Base-by-base conservation (phyloP, 2,113 vertebrate genomes). In the Catharus minimus region DNA sequence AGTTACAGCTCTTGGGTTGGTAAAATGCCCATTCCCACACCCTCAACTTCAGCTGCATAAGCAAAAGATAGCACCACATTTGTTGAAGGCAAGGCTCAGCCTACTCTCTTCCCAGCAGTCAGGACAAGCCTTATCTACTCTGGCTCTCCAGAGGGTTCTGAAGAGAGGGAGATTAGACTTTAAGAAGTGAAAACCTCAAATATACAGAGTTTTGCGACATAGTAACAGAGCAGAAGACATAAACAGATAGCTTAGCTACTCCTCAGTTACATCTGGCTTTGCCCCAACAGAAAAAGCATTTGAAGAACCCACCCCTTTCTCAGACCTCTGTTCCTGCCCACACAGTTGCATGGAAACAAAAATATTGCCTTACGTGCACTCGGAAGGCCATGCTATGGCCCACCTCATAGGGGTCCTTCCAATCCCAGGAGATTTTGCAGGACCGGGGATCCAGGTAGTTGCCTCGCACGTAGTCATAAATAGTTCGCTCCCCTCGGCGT, bases 351-450 rank as follows among this genome's bases (percentile, higher is more conserved):
- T 2, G 58, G 91, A 97, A 97, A 97, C 83, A 97, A 92, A 97
- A 97, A 96, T 94, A 96, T 93, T 95, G 94, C 94, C 98, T 98
- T 98, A 98, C 99, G 97, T 99, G 99, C 91, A 99, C 99, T 94
- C 98, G 98, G 97, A 99, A 99, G 98, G 98, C 99, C 99, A 99
- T 99, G 95, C 99, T 99, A 86, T 99, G 99, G 94, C 99, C 99
- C 97, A 99, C 99, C 98, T 99, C 99, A 97, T 98, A 98, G 88
- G 99, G 99, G 91, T 99, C 99, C 97, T 99, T 99, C 99, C 99
- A 99, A 96, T 99, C 99, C 99, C 99, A 99, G 62, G 98, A 98
- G 89, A 99, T 98, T 96, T 99, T 99, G 98, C 99, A 99, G 94
- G 99, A 99, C 85, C 99, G 98, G 65, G 99, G 99, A 97, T 99